These are phyloP conservation scores for Apamea anceps DNA, from an alignment of 2,888 invertebrate genomes.

Conservation along the genomic window DNA sequence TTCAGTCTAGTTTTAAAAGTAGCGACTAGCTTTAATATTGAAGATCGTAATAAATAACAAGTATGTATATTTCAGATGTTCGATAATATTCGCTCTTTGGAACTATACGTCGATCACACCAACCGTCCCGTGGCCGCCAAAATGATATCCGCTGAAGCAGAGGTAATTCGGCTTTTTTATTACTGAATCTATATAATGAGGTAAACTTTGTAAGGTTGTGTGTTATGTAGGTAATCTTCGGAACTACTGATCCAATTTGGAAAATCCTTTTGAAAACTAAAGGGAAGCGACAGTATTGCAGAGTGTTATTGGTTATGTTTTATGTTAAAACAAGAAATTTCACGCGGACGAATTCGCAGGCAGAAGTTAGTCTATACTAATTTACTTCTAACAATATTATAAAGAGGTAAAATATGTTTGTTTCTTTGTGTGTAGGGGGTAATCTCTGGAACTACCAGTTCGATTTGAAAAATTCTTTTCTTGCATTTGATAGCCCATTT, in stretches of 20 bases:
- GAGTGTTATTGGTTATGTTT: background rate
- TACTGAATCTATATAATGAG: background rate
- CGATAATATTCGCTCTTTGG: slow-evolving; percentile 95
- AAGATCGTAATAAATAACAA: background rate
- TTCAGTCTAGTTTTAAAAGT: background rate
- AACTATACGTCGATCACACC: slow-evolving; percentile 92
- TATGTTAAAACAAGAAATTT: background rate
- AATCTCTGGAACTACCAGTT: too few species aligned
- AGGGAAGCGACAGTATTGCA: background rate
- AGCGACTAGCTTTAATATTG: background rate
- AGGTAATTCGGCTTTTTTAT: slow-evolving; percentile 84
- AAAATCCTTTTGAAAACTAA: background rate
- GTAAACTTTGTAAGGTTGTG: background rate
- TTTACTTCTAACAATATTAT: too few species aligned
- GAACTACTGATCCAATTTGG: background rate
- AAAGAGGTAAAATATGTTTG: too few species aligned
- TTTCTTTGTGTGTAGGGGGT: too few species aligned
- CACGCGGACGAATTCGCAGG: background rate
- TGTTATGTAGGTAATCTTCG: background rate
- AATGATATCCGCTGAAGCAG: slow-evolving; percentile 96
- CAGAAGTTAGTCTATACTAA: background rate
- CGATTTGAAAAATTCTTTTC: too few species aligned
- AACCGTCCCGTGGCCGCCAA: slow-evolving; percentile 93
- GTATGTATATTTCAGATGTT: slow-evolving; percentile 92
- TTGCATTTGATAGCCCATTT: too few species aligned